Evolutionary conservation across 2,113 vertebrate species (phyloP), one percentile per base, ranked within the genome.

Genomic region (Caretta caretta): DNA sequence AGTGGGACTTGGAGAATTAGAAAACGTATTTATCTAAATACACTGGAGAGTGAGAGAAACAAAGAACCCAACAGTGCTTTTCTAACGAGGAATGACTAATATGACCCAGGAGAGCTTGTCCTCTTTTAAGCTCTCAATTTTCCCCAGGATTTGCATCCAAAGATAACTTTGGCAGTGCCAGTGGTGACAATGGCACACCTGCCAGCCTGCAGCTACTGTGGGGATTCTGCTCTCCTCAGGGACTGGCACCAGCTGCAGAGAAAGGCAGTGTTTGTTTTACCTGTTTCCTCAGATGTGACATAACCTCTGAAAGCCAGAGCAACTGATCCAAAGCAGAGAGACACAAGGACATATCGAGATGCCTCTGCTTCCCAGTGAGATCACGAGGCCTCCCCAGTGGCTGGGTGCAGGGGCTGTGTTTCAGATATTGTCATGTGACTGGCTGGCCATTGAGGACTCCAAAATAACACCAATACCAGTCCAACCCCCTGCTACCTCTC

Each of bases 51-150:
- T 53, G 25, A 50, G 96, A 92, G 96, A 96, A 96, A 97, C 97
- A 97, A 97, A 97, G 97, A 93, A 94, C 96, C 90, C 95, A 95
- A 95, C 88, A 31, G 97, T 96, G 93, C 92, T 97, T 93, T 97
- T 94, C 96, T 96, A 96, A 96, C 6, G 46, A 95, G 95, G 81
- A 96, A 93, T 94, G 92, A 97, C 92, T 96, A 96, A 96, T 97
- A 83, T 89, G 88, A 87, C 95, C 96, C 97, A 92, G 92, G 94
- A 97, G 97, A 94, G 95, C 86, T 80, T 1, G 16, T 94, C 91
- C 83, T 94, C 93, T 93, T 97, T 83, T 92, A 93, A 84, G 72
- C 54, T 9, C 94, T 95, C 93, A 16, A 83, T 94, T 97, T 96
- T 80, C 93, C 56, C 83, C 27, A 1, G 78, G 88, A 92, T 96